phyloP scores from a whole-genome alignment of 2,797 vertebrate species.

The Chanos chanos region DNA sequence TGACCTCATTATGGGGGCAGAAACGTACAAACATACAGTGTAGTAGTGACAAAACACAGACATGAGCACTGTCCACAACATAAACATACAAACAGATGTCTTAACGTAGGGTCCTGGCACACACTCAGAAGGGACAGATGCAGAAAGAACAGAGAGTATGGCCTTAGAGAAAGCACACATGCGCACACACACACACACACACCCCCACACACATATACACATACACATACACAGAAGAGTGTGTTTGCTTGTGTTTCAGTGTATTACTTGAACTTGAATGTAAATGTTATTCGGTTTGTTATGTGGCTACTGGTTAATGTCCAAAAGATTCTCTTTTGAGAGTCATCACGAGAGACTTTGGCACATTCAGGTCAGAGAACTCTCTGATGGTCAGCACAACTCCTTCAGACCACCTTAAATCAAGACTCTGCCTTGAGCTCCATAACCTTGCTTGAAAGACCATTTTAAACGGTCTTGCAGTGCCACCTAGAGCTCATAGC shows the following conservation, averaged over 20 bases:
- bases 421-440: slow-evolving; percentile 3
- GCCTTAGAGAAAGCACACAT: too few species aligned
- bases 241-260: background rate
- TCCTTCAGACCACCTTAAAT: slow-evolving; percentile 50
- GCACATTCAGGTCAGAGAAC: background rate
- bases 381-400: too few species aligned
- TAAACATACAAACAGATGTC: too few species aligned
- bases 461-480: slow-evolving; percentile 7
- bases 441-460: background rate
- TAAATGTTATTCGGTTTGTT: too few species aligned
- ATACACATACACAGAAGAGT: background rate
- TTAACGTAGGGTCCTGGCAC: too few species aligned
- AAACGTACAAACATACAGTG: background rate
- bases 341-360: background rate
- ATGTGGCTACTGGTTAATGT: background rate
- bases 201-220: background rate
- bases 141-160: too few species aligned
- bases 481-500: slow-evolving; percentile 42
- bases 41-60: too few species aligned
- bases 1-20: background rate
- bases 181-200: background rate
- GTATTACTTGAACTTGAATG: too few species aligned
- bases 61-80: too few species aligned
- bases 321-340: background rate
- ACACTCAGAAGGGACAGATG: too few species aligned